Base-by-base conservation (phyloP, 2,888 invertebrate genomes). In the Hypomecis punctinalis region DNA sequence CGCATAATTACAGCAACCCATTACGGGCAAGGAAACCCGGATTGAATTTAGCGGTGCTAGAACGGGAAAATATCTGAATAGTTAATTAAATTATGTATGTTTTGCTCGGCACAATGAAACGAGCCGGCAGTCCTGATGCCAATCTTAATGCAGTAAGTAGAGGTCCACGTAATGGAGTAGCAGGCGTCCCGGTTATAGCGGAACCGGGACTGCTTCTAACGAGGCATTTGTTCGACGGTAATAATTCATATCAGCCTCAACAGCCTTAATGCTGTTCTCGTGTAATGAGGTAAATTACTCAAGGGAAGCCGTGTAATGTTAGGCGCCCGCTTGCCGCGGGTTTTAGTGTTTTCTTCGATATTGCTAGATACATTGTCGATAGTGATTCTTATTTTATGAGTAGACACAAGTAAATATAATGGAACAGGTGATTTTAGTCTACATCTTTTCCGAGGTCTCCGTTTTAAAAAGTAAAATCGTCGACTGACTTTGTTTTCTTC, bases 131-230 rank as follows among this genome's bases (percentile, higher is more conserved):
- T 75, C 72, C 73, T 73, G 88, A 89, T 87, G 78, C 76, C 76
- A 84, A 89, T 89, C 86, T 88, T 79, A 81, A 81, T 81, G 76
- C 80, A 75, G 76, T 83, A 84, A 80, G 81, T 79, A 77, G 79
- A 76, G 78, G 77, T 76, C 77, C 78, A 78, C 83, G 86, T 90
- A 89, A 88, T 85, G 76, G 81, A 84, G 87, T 82, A 86, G 81
- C 81, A 77, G 75, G 52, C 71, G 73, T 75, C 73, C 73, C 71
- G 72, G 74, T 78, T 76, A 72, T 79, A 80, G 78, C 80, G 79
- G 80, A 81, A 79, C 78, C 66, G 66, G 70, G 72, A 72, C 68
- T 63, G 72, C 65, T 62, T 65, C 61, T 79, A 76, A 78, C 77
- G 69, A 77, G 75, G 52, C 70, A 73, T 75, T 74, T 71, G 71